Evolutionary conservation across 2,113 vertebrate species (phyloP).

Genomic region (Catharus bicknelli): DNA sequence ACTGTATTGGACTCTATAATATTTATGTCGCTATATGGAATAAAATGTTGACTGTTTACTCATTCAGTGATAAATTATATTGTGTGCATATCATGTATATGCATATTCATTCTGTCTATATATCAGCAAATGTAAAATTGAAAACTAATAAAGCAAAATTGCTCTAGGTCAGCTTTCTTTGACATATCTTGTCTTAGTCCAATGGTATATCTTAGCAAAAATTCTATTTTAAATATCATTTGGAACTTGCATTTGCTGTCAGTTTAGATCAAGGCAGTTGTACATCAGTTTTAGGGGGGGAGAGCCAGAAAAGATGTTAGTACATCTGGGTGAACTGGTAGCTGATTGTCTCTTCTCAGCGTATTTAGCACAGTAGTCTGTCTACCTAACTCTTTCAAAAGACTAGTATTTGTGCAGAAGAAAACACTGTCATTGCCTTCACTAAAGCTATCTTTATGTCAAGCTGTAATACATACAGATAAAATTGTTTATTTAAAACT

Average conservation of each 20-base stretch:
- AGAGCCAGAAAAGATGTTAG: not conserved
- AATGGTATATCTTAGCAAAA: not conserved
- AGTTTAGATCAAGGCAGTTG: not conserved
- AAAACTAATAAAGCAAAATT: not conserved
- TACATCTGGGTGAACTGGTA: not conserved
- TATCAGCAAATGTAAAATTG: not conserved
- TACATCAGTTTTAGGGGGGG: not conserved
- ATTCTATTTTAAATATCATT: not conserved
- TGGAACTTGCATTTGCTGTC: constrained; percentile 1
- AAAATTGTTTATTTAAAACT: not conserved
- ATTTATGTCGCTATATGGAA: not conserved
- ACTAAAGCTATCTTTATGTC: not conserved
- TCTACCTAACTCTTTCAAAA: not conserved
- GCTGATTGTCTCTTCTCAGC: not conserved
- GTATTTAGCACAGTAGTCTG: not conserved
- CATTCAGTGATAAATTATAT: not conserved
- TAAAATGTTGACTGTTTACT: constrained; percentile 9
- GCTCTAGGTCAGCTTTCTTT: not conserved
- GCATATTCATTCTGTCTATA: not conserved
- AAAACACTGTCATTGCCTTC: not conserved
- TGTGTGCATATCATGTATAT: not conserved
- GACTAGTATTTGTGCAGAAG: not conserved
- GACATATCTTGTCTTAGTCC: not conserved
- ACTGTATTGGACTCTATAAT: not conserved
- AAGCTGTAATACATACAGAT: not conserved